These are phyloP conservation scores for Thripadectes ignobilis DNA, from an alignment of 2,797 vertebrate species.

Conservation along the genomic window DNA sequence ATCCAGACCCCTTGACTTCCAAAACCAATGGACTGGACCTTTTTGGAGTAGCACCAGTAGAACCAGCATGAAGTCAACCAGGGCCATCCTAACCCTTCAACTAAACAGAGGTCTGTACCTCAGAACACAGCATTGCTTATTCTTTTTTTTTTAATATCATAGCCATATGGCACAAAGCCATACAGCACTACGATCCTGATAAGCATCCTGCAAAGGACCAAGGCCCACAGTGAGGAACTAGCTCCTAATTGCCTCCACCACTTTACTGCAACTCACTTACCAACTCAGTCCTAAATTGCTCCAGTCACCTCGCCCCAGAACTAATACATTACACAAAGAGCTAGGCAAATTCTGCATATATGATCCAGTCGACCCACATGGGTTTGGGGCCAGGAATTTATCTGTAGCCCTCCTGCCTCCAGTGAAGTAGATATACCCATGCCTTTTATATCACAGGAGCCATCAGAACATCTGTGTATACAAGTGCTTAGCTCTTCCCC, in stretches of 20 bases:
- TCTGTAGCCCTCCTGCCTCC: background rate
- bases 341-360: background rate
- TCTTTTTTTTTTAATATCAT: background rate
- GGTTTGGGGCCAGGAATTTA: background rate
- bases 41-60: background rate
- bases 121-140: fast-evolving
- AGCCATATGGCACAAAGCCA: background rate
- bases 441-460: background rate
- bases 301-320: background rate
- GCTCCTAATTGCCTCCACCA: background rate
- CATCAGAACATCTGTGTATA: background rate
- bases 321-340: fast-evolving
- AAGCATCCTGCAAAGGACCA: background rate
- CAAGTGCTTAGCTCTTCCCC: background rate
- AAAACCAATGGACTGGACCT: background rate
- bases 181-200: background rate
- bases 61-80: background rate
- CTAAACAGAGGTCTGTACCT: background rate
- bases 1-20: background rate
- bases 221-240: background rate
- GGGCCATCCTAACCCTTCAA: background rate
- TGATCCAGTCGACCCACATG: background rate
- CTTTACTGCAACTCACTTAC: background rate
- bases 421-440: background rate
- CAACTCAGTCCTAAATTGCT: background rate